A percentile compares a stretch with the other conserved stretches of the same genome.
phyloP scores from a whole-genome alignment of 2,888 invertebrate species.

The Cotesia congregata region DNA sequence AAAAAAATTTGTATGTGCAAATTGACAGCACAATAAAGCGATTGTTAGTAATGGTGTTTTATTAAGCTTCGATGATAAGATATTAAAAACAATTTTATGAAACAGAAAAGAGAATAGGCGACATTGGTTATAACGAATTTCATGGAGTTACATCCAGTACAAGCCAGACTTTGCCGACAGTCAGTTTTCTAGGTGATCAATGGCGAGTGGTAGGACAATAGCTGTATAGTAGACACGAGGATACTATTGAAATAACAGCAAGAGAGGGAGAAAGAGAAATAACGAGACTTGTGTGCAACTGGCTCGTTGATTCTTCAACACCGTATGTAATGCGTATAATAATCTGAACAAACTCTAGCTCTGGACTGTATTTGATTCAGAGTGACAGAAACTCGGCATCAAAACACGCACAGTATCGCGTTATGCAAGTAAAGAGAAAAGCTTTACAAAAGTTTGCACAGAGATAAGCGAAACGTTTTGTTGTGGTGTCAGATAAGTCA shows the following conservation, averaged over 20 bases:
- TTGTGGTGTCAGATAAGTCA: constrained; percentile 15
- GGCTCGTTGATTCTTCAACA: constrained; percentile 17
- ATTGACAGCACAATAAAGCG: too few species aligned
- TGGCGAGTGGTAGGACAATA: constrained; percentile 44
- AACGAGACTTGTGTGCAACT: constrained; percentile 19
- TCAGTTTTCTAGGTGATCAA: constrained; percentile 45
- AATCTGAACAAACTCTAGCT: neutral
- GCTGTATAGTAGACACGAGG: constrained; percentile 37
- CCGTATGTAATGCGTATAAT: neutral
- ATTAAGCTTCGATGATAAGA: neutral
- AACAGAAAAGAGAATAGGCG: neutral
- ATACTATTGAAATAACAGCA: constrained; percentile 39
- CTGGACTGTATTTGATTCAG: neutral
- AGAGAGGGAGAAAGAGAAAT: neutral
- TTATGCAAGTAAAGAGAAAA: neutral
- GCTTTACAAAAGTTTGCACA: constrained; percentile 22
- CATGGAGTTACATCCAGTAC: constrained; percentile 29
- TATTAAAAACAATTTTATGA: neutral
- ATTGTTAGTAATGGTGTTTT: neutral
- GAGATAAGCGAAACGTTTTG: constrained; percentile 22
- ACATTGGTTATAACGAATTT: constrained; percentile 27
- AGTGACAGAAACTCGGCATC: constrained; percentile 24
- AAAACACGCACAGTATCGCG: constrained; percentile 14
- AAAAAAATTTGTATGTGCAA: neutral
- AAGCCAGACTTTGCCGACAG: constrained; percentile 32